These are phyloP conservation scores for Steatornis caripensis DNA, from an alignment of 2,113 vertebrate species.

Conservation along the genomic window DNA sequence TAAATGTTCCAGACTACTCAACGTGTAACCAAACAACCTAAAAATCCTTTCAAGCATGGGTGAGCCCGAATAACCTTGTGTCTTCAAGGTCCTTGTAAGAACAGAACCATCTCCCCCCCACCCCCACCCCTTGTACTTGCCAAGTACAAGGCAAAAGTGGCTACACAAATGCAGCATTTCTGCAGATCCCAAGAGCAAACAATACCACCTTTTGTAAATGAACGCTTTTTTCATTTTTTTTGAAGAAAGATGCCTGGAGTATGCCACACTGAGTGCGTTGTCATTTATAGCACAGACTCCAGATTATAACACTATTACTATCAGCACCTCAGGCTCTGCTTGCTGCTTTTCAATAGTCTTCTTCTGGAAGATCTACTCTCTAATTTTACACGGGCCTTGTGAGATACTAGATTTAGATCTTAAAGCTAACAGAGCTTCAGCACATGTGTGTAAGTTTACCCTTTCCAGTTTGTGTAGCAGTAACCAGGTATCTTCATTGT, in stretches of 20 bases:
- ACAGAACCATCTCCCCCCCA: not conserved
- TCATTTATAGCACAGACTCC: not conserved
- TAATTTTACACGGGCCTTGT: not conserved
- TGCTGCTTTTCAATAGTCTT: not conserved
- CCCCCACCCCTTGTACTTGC: not conserved
- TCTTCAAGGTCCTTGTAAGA: not conserved
- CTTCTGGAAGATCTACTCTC: not conserved
- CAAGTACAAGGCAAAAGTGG: not conserved
- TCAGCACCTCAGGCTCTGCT: not conserved
- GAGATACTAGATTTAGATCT: not conserved
- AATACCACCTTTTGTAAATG: not conserved
- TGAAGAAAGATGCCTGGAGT: not conserved
- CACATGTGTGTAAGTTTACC: rapidly evolving
- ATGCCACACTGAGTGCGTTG: not conserved
- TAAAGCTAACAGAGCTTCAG: not conserved
- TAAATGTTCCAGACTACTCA: not conserved
- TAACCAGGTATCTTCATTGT: not conserved
- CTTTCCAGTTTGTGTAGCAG: not conserved
- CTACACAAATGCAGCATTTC: not conserved
- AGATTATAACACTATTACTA: not conserved
- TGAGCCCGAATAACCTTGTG: not conserved
- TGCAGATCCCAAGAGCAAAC: not conserved
- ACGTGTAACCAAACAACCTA: not conserved
- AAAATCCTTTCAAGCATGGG: not conserved
- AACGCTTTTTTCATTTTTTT: not conserved